phyloP scores from a whole-genome alignment of 2,888 invertebrate species.

The Galeruca laticollis region DNA sequence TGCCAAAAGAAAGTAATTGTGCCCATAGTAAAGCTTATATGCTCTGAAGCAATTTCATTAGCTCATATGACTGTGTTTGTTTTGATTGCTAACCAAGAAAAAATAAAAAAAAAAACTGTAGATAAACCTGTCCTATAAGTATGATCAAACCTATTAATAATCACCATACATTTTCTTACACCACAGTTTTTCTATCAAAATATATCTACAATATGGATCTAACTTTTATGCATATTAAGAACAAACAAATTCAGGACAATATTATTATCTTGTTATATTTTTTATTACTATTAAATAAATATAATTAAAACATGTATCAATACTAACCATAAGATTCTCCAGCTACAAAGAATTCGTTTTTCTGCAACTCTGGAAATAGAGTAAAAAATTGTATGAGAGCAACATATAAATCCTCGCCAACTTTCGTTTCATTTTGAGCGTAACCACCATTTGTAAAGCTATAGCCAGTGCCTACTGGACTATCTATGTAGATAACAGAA shows the following conservation, averaged over 20 bases:
- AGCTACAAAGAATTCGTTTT: conserved; percentile 85
- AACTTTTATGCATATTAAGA: too few species aligned
- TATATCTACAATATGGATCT: too few species aligned
- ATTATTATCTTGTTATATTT: neutral
- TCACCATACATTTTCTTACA: too few species aligned
- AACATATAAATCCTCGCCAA: conserved; percentile 83
- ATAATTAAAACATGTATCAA: neutral
- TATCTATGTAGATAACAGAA: conserved; percentile 90
- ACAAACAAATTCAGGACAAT: neutral
- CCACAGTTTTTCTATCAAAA: too few species aligned
- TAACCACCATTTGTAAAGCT: conserved; percentile 87
- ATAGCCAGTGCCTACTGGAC: conserved; percentile 89
- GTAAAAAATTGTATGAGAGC: conserved; percentile 86
- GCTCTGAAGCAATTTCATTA: too few species aligned
- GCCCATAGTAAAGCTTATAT: too few species aligned
- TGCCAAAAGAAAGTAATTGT: too few species aligned
- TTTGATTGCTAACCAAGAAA: too few species aligned
- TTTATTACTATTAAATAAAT: neutral
- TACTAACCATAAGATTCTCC: conserved; percentile 86
- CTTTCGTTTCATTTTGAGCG: conserved; percentile 81
- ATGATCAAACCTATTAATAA: too few species aligned
- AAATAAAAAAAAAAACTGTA: too few species aligned
- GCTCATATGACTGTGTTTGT: too few species aligned
- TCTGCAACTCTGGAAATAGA: conserved; percentile 81
- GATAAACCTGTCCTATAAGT: too few species aligned